Percentiles rank a stretch among this genome's conserved stretches.
Conservation (phyloP, 2,113 vertebrate genomes). For the Podarcis muralis region DNA sequence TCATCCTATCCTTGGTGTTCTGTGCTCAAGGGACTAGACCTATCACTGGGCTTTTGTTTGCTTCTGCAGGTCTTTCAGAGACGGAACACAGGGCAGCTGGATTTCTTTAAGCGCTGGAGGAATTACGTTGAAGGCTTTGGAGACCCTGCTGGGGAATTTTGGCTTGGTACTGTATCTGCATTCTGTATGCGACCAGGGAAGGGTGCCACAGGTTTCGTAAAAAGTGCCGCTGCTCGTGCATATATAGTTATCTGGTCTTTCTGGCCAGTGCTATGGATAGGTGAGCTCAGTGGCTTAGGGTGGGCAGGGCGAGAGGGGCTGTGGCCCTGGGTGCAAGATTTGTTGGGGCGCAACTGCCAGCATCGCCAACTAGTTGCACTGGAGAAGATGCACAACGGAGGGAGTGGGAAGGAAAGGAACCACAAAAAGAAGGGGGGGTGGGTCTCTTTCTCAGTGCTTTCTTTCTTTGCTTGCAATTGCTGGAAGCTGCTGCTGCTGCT, state of each 20-base stretch:
- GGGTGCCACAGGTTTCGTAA: not conserved
- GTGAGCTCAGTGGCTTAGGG: too few species aligned
- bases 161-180: constrained; percentile 79
- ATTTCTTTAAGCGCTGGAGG: constrained; percentile 91
- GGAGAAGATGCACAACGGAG: too few species aligned
- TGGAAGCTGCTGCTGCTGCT: too few species aligned
- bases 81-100: constrained; percentile 80
- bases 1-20: not conserved
- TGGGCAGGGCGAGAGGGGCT: too few species aligned
- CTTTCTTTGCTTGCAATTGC: too few species aligned
- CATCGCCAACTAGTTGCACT: too few species aligned
- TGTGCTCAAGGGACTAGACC: too few species aligned
- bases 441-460: too few species aligned
- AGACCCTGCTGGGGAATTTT: constrained; percentile 87
- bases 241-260: not conserved
- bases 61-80: constrained; percentile 86
- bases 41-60: not conserved
- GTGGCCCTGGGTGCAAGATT: too few species aligned
- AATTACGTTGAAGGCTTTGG: constrained; percentile 89
- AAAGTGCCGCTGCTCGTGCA: not conserved
- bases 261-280: not conserved
- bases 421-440: too few species aligned
- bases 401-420: too few species aligned
- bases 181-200: constrained; percentile 1
- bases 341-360: too few species aligned